Percentiles rank a stretch among this genome's conserved stretches.
Conservation (phyloP, 2,888 invertebrate species). For the Cerastis rubricosa region DNA sequence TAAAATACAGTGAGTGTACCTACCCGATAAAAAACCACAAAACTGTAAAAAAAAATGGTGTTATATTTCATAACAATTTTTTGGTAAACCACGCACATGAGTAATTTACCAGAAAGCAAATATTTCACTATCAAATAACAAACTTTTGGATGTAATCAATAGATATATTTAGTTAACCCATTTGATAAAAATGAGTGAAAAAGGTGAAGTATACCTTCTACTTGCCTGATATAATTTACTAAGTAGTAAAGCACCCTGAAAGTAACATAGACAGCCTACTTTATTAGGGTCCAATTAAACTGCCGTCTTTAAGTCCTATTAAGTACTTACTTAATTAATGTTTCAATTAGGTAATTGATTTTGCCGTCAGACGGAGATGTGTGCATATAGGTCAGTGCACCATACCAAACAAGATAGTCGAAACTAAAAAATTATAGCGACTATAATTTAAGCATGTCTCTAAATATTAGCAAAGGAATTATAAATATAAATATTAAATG, state of each 20-base stretch:
- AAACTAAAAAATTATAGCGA: slow-evolving; percentile 5
- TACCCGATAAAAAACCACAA: neutral
- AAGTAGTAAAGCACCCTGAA: slow-evolving; percentile 11
- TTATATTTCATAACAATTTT: neutral
- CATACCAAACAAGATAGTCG: neutral
- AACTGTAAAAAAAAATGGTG: neutral
- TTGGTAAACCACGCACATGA: neutral
- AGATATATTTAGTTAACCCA: neutral
- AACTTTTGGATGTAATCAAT: slow-evolving; percentile 18
- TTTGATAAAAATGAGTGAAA: slow-evolving; percentile 21
- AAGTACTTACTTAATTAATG: slow-evolving; percentile 11
- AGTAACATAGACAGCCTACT: neutral
- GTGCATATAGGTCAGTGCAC: slow-evolving; percentile 31
- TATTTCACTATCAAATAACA: slow-evolving; percentile 11
- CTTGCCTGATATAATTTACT: neutral
- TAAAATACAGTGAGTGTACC: neutral
- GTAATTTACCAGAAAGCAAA: slow-evolving; percentile 2
- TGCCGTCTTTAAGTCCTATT: slow-evolving; percentile 1
- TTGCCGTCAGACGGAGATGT: slow-evolving; percentile 25
- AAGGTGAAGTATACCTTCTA: neutral
- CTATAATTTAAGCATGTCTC: neutral
- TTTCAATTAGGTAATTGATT: slow-evolving; percentile 35
- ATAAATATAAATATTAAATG: neutral
- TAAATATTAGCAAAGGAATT: neutral
- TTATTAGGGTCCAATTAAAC: slow-evolving; percentile 17